Conservation (phyloP, 2,113 vertebrate genomes). For the Mormyrus iriodes region DNA sequence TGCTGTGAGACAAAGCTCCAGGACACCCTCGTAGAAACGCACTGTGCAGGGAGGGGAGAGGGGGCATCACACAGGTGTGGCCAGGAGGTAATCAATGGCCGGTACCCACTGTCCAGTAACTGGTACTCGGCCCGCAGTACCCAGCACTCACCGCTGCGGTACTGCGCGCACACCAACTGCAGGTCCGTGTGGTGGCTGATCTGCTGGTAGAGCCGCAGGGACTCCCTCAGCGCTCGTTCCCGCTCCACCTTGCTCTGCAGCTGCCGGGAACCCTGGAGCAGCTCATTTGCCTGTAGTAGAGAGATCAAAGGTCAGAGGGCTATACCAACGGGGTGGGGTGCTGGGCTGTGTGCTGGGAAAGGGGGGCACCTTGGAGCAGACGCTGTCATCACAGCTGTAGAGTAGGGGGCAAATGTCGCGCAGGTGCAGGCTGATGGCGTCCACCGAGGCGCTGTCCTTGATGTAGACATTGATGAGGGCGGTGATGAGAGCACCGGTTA, state of each 20-base stretch:
- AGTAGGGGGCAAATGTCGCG: conserved; percentile 87
- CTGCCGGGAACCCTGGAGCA: conserved; percentile 86
- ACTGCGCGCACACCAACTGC: conserved; percentile 82
- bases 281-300: conserved; percentile 80
- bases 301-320: conserved; percentile 9
- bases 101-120: not conserved
- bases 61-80: not conserved
- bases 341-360: not conserved
- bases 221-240: conserved; percentile 82
- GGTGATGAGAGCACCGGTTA: conserved; percentile 85
- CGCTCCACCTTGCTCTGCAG: conserved; percentile 83
- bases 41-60: conserved; percentile 55
- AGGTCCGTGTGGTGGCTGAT: conserved; percentile 93
- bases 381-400: conserved; percentile 87
- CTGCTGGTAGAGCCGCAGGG: conserved; percentile 85
- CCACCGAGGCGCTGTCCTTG: conserved; percentile 87
- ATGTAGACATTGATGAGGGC: conserved; percentile 95
- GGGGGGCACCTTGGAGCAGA: conserved; percentile 86
- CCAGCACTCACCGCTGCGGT: conserved; percentile 76
- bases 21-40: conserved; percentile 92
- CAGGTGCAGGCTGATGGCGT: conserved; percentile 84
- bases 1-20: conserved; percentile 87
- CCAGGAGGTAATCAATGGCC: not conserved
- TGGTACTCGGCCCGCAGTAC: not conserved
- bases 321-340: not conserved